These are phyloP conservation scores for Caligus rogercresseyi DNA, from an alignment of 1,140 invertebrate genomes.

Conservation along the genomic window DNA sequence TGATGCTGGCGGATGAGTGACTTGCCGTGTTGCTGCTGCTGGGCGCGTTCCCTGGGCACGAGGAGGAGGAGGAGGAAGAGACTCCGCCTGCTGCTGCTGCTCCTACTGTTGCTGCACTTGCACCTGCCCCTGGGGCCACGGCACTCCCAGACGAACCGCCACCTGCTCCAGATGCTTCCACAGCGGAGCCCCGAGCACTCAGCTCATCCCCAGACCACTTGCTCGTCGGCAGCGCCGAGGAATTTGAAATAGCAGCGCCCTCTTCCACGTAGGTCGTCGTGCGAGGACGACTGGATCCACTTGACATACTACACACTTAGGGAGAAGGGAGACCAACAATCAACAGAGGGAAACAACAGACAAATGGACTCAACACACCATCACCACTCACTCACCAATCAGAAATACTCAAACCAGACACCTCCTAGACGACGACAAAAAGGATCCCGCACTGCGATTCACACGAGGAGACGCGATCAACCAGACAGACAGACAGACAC, in stretches of 20 bases:
- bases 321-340: background rate
- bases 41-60: background rate
- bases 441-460: no score
- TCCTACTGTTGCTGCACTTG: background rate
- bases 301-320: background rate
- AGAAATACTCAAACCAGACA: no score
- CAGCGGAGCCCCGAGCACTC: background rate
- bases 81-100: background rate
- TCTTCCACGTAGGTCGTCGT: conserved; percentile 12
- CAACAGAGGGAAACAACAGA: no score
- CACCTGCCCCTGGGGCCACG: no score
- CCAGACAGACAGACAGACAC: no score
- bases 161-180: no score
- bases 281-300: conserved; percentile 6
- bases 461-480: no score
- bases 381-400: no score
- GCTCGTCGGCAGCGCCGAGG: background rate
- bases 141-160: no score
- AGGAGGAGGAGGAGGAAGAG: no score
- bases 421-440: no score
- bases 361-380: no score
- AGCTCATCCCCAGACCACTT: background rate
- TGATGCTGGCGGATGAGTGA: conserved; percentile 1
- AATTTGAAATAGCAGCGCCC: background rate
- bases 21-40: background rate